Base-by-base conservation (phyloP, 2,797 vertebrate genomes). In the Emys orbicularis region DNA sequence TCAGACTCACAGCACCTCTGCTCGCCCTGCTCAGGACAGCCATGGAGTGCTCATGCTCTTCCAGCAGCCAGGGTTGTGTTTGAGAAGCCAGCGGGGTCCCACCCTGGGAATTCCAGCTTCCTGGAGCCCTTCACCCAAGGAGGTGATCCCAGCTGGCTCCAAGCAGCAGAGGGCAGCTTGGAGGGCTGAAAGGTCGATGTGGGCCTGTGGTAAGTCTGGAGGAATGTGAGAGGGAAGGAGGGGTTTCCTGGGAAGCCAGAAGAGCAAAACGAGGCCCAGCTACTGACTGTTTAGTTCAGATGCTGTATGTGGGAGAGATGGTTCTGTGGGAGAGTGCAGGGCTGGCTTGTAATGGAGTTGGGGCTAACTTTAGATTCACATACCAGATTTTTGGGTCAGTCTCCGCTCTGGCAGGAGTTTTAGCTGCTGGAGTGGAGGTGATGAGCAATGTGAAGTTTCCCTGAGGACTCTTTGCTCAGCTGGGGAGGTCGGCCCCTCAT, bases 261-360 rank as follows among this genome's bases (percentile, higher is more conserved):
- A 86, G 21, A 5, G 53, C 57, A 92, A 93, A 92, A 77, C 3
- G 86, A 90, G 93, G 31, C 10, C 88, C 72, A 49, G 87, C n/a
- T 37, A 68, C 56, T 44, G 56, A 41, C 84, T 86, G 27, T 6
- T 3, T 74, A 76, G 68, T 15, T 31, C 59, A 87, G 92, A 77
- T n/a, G 59, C n/a, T 86, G 84, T 90, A 94, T 93, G 92, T 97
- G 80, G 79, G 89, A 93, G 91, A 79, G 59, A 90, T 83, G 86
- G 87, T 59, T 65, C 65, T 0, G 44, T 89, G 57, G 72, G 87
- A 95, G 83, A 94, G 92, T 57, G 79, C 83, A 72, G 18, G 72
- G 41, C 27, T 86, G 49, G 31, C 44, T 93, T 80, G 91, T 84
- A 83, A 93, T 88, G 87, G 68, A 88, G 21, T 5, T 37, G 68